A percentile compares a stretch with the other conserved stretches of the same genome.
phyloP scores from a whole-genome alignment of 2,888 invertebrate genomes.

The Blastobasis adustella region DNA sequence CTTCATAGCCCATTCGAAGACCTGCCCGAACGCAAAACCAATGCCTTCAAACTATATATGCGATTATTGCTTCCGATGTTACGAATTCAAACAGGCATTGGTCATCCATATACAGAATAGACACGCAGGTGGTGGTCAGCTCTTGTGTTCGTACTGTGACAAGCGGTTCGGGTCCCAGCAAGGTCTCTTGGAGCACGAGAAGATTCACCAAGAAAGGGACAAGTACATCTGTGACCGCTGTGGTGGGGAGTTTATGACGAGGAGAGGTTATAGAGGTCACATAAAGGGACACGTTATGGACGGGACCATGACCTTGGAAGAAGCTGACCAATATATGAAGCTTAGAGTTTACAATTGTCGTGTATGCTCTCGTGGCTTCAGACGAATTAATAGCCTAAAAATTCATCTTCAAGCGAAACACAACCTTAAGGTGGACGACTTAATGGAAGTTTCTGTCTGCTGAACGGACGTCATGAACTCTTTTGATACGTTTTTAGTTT shows the following conservation, averaged over 20 bases:
- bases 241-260: constrained; percentile 27
- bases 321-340: background rate
- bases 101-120: constrained; percentile 26
- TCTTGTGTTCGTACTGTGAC: constrained; percentile 39
- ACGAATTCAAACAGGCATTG: constrained; percentile 21
- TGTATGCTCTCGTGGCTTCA: constrained; percentile 4
- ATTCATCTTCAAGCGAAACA: constrained; percentile 10
- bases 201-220: constrained; percentile 30
- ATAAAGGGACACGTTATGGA: constrained; percentile 17
- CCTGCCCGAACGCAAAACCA: constrained; percentile 16
- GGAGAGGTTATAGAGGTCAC: constrained; percentile 36
- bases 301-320: background rate
- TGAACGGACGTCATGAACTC: too few relatives aligned
- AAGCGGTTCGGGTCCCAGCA: constrained; percentile 27
- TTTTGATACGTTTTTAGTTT: too few relatives aligned
- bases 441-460: too few relatives aligned
- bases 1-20: constrained; percentile 24
- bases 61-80: constrained; percentile 35
- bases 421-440: background rate
- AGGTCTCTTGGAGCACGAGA: constrained; percentile 34
- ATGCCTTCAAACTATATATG: constrained; percentile 23
- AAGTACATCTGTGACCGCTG: constrained; percentile 35
- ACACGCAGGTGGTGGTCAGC: constrained; percentile 21
- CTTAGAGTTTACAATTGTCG: constrained; percentile 6
- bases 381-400: background rate